Conservation (phyloP, 2,113 vertebrate species). For the Oxyruncus cristatus region DNA sequence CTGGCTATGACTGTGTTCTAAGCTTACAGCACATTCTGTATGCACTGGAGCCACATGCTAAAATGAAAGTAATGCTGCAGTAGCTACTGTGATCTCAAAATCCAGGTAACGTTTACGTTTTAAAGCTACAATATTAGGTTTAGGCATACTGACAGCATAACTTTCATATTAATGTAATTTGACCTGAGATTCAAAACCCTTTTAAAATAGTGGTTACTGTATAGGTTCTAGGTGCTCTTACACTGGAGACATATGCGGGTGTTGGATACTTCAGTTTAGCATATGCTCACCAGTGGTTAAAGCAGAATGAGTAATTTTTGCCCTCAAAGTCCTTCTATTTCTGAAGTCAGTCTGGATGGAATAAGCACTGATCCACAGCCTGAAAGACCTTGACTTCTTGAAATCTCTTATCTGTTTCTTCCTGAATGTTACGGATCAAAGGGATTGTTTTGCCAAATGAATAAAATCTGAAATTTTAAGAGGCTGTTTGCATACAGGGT, state of each 20-base stretch:
- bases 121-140: not conserved
- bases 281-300: not conserved
- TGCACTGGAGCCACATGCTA: not conserved
- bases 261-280: not conserved
- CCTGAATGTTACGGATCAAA: not conserved
- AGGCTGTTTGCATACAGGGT: not conserved
- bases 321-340: not conserved
- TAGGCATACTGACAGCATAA: not conserved
- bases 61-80: not conserved
- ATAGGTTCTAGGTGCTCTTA: not conserved
- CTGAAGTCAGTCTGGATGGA: not conserved
- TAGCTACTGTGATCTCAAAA: not conserved
- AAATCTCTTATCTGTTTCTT: not conserved
- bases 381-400: not conserved
- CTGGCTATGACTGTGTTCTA: not conserved
- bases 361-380: not conserved
- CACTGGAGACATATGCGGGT: not conserved
- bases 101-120: not conserved
- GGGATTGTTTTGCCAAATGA: not conserved
- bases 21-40: not conserved
- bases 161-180: not conserved
- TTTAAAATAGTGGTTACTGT: not conserved
- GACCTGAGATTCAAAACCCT: not conserved
- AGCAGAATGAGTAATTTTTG: not conserved
- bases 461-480: not conserved